Base-by-base conservation (phyloP, 2,113 vertebrate species). In the Lucifuga dentata region DNA sequence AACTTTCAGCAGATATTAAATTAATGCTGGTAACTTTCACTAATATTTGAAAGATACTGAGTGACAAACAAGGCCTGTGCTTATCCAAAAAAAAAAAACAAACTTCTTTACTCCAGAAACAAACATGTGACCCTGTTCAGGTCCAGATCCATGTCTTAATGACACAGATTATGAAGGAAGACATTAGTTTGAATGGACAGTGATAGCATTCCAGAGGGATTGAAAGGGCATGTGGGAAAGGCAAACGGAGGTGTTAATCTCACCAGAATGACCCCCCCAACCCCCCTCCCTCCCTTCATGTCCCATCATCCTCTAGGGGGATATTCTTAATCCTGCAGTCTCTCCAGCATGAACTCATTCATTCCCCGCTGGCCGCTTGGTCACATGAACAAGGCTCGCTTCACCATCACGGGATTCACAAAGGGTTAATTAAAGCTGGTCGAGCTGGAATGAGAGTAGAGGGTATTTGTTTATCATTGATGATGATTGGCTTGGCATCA, bases 201-300 rank as follows among this genome's bases (percentile, higher is more conserved):
- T 39, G 64, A 57, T 68, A 38, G 40, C 88, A 89, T 89, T 89
- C 85, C 85, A 53, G 48, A 67, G 68, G 73, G 80, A 86, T 73
- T 84, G 67, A 48, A 64, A 76, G 56, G 43, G 39, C 64, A 68
- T 73, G 73, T 84, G 84, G 80, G 88, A 88, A 90, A 88, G 82
- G 73, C 76, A 90, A 87, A 88, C 73, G 1, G 33, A 84, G 68
- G 73, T 81, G 78, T 80, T 86, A 84, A 85, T 85, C 80, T 76
- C 72, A 79, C 44, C 48, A 72, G 71, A 83, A 51, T 36, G 60
- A 67, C 41, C 64, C 50, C 63, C n/a, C n/a, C n/a, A n/a, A n/a
- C n/a, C n/a, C n/a, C n/a, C n/a, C n/a, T n/a, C n/a, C 39, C 50
- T 67, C 55, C 64, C 67, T 77, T 84, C 71, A 60, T 68, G 64